Conservation (phyloP, 2,113 vertebrate genomes). For the Melanerpes formicivorus region DNA sequence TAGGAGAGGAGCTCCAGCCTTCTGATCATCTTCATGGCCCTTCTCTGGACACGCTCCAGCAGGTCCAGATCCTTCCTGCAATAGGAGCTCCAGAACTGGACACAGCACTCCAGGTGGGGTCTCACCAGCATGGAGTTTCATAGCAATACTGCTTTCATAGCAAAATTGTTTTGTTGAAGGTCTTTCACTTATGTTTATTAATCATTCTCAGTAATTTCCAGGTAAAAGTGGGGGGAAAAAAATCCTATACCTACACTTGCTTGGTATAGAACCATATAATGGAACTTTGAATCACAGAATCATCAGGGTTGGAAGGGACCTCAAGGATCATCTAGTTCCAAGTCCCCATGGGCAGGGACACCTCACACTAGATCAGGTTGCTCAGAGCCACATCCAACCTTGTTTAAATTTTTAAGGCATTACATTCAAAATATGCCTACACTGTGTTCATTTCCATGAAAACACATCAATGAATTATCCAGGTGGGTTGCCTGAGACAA, state of each 20-base stretch:
- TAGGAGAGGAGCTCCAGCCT: no score
- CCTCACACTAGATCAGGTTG: no score
- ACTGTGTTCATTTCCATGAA: not conserved
- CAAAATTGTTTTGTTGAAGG: not conserved
- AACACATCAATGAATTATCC: not conserved
- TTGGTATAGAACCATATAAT: not conserved
- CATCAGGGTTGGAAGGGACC: no score
- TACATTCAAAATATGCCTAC: not conserved
- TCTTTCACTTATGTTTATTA: not conserved
- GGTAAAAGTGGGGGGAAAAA: not conserved
- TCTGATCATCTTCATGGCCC: no score
- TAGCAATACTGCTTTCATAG: not conserved
- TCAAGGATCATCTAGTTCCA: no score
- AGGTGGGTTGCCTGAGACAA: not conserved
- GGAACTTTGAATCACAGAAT: not conserved
- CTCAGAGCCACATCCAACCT: no score
- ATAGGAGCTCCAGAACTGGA: no score
- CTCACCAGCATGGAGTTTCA: no score
- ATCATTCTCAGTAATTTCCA: not conserved
- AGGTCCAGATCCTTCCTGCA: no score
- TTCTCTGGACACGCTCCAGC: no score
- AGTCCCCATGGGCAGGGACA: no score
- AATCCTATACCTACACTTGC: not conserved
- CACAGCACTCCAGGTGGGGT: no score
- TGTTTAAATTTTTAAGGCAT: not conserved